Base-by-base conservation (phyloP, 2,888 invertebrate genomes). In the Suillia variegata region DNA sequence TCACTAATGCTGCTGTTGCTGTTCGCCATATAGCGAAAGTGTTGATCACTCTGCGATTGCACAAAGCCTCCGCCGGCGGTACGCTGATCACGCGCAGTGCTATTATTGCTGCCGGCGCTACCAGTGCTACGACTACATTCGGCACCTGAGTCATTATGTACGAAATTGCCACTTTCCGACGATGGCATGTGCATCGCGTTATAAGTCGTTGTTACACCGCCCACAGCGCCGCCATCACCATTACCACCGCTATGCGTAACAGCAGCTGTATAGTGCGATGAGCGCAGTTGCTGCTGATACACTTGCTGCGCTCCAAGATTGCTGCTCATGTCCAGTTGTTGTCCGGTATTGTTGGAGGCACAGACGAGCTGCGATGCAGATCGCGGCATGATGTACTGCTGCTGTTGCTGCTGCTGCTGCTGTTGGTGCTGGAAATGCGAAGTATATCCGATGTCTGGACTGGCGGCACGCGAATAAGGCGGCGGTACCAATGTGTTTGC, bases 401-500 rank as follows among this genome's bases (percentile, higher is more conserved):
- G 71, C n/a, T n/a, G n/a, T n/a, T n/a, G n/a, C n/a, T n/a, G n/a
- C n/a, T n/a, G n/a, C n/a, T n/a, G n/a, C n/a, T n/a, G n/a, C n/a
- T n/a, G n/a, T n/a, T n/a, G n/a, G 48, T 72, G 73, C 38, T 81
- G 71, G 5, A 45, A 74, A 21, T 74, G 70, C 68, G 84, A 82
- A 59, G 82, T 84, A 66, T 81, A 81, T 60, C 86, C 82, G 70
- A 87, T 87, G 69, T 90, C 91, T 70, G 89, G 86, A 80, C 89
- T 91, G 70, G 88, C 88, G 67, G 90, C 89, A 73, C 90, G 88
- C 59, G 92, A 92, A 82, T 93, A 93, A 17, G 93, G 92, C 49
- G 93, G 93, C 61, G 93, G 93, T 70, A 93, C 88, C 78, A 92
- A 85, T 59, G 90, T 89, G 80, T 93, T 93, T 56, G 92, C 91